Base-by-base conservation (phyloP, 37 sponge, comb jelly and placozoan genomes). In the Crambe crambe region DNA sequence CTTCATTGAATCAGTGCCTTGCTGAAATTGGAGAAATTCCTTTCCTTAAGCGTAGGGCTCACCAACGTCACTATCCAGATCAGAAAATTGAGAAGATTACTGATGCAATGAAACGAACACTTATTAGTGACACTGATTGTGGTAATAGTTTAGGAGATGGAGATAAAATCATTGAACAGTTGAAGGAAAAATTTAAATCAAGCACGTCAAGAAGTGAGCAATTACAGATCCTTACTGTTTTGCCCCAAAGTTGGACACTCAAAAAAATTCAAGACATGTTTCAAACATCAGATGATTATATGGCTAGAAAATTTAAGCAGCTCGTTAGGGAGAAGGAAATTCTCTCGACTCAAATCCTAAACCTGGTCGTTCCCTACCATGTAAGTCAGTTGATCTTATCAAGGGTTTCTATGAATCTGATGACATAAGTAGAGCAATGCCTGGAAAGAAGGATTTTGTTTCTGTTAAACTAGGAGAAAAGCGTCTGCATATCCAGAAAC, bases 361-460 rank as follows among this genome's bases (percentile, higher is more conserved):
- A 56, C 23, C 61, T 29, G 21, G 82, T 73, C 10, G 32, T 20
- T 17, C 2, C 35, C 27, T 54, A 70, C 36, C 75, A 68, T n/a
- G 2, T 23, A n/a, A n/a, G n/a, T n/a, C n/a, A n/a, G n/a, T n/a
- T 39, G 60, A 76, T 38, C 29, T 70, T 37, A 72, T 85, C 41
- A 68, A 4, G 42, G 21, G 58, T 21, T 69, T 85, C 58, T 78
- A 85, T 71, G 64, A 73, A 9, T 32, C 26, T 42, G 79, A 78
- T 41, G 80, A 79, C 22, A 44, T 41, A 25, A 85, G 86, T 39
- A 0, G 86, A 73, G 42, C 73, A 20, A 85, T 85, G 86, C 89
- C 89, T 3, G 83, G 89, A 17, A 81, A 61, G 68, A 88, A 80
- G 47, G 87, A 87, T 42, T 74, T 3, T 54, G 77, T 79, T n/a